Base-by-base conservation (phyloP, 2,113 vertebrate species). In the Baryphthengus martii region DNA sequence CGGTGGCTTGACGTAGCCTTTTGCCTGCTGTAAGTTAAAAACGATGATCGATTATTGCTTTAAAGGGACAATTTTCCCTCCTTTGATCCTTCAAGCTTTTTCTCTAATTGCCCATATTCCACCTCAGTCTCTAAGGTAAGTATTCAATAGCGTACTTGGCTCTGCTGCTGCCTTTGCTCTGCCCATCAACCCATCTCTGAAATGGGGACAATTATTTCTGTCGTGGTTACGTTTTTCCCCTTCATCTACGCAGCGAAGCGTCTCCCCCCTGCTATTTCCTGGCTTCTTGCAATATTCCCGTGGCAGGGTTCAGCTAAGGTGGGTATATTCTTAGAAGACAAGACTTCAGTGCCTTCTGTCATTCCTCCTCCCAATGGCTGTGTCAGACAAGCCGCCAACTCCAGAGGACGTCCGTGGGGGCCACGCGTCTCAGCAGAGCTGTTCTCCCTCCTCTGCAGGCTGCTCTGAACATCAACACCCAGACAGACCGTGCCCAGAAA, bases 401-500 rank as follows among this genome's bases (percentile, higher is more conserved):
- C 20, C 1, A 19, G 3, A 6, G n/a, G 19, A 11, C 0, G 7
- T 61, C 35, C 39, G 18, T 4, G 2, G 52, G 18, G 62, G 31
- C 80, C 13, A 20, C 14, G 0, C 45, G 2, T 56, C 81, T 61
- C 63, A 4, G 24, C 39, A 66, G 62, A 63, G 65, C 74, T 35
- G 17, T 35, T 78, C 21, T 59, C 81, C 55, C 80, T 33, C 29
- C 37, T 70, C 61, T 42, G 39, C 76, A 11, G 4, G 42, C 31
- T 49, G 3, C 23, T 74, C 26, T 39, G 62, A 66, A 26, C 29
- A 19, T 2, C 53, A 61, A 83, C 73, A 25, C 37, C 45, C 58
- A 28, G 49, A 31, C 39, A 42, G 71, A 44, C 53, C 66, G 2
- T 59, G 49, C 39, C 53, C 29, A 40, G 65, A 63, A 66, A 20